phyloP scores from a whole-genome alignment of 2,113 vertebrate species.

The Ornithorhynchus anatinus region DNA sequence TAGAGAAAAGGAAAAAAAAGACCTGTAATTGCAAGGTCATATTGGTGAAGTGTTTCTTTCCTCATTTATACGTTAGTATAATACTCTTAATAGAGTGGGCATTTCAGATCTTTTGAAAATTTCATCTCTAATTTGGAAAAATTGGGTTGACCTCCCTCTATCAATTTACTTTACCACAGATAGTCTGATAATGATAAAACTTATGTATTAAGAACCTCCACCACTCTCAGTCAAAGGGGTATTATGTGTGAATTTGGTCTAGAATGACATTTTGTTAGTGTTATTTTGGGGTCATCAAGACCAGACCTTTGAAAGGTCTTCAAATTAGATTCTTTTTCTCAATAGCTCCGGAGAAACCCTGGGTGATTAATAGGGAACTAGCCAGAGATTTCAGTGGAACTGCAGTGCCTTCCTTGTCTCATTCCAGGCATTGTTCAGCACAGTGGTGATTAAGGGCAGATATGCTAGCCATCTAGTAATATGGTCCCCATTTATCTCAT shows the following conservation, averaged over 20 bases:
- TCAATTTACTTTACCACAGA: too few relatives aligned
- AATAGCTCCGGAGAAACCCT: background rate
- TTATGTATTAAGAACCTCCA: accelerated
- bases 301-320: constrained; percentile 8
- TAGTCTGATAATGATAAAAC: too few relatives aligned
- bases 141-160: too few relatives aligned
- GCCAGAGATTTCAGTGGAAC: background rate
- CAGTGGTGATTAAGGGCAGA: background rate
- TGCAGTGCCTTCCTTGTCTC: background rate
- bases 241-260: background rate
- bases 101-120: too few relatives aligned
- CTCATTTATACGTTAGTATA: too few relatives aligned
- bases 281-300: background rate
- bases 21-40: background rate
- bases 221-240: accelerated
- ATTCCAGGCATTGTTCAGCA: background rate
- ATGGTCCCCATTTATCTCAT: background rate
- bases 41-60: background rate
- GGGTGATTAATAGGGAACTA: constrained; percentile 12
- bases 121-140: too few relatives aligned
- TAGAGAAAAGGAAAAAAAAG: background rate
- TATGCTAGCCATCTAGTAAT: background rate
- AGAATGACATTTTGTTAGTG: background rate
- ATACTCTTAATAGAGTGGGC: too few relatives aligned
- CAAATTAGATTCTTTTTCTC: background rate